Percentiles rank a stretch among this genome's conserved stretches.
Conservation (phyloP, 2,888 invertebrate species). For the Epinotia bilunana region DNA sequence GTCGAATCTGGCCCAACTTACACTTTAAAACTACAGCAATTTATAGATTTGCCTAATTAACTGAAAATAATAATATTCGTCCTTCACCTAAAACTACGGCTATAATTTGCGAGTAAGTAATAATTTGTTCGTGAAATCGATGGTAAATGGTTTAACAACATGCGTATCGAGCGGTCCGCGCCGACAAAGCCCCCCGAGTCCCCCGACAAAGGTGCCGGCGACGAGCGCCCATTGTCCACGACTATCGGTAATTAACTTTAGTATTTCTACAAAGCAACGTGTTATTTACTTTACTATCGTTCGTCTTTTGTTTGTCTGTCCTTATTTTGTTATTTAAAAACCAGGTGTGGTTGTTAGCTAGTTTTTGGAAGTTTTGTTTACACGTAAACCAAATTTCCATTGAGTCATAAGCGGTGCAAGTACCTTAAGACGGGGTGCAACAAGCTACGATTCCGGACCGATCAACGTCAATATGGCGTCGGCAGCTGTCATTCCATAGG, state of each 20-base stretch:
- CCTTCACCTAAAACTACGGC: conserved; percentile 47
- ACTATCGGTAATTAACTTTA: conserved; percentile 58
- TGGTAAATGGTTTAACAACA: conserved; percentile 66
- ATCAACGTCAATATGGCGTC: too few species aligned
- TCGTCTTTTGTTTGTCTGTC: conserved; percentile 25
- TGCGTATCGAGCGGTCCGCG: conserved; percentile 71
- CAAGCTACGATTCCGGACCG: too few species aligned
- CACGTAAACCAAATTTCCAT: background rate
- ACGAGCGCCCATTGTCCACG: conserved; percentile 49
- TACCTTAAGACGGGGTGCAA: background rate
- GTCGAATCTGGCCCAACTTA: background rate
- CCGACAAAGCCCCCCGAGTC: conserved; percentile 72
- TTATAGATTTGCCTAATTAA: background rate
- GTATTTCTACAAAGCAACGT: conserved; percentile 48
- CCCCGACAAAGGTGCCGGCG: conserved; percentile 74
- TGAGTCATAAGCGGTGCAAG: background rate
- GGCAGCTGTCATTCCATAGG: too few species aligned
- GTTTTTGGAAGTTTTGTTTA: conserved; percentile 1
- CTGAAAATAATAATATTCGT: conserved; percentile 41
- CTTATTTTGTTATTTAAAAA: conserved; percentile 6
- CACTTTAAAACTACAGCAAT: background rate
- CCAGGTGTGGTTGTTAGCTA: conserved; percentile 14
- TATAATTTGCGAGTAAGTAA: conserved; percentile 64
- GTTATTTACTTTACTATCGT: conserved; percentile 31
- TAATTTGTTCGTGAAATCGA: conserved; percentile 67